These are phyloP conservation scores for Heliconius erato DNA, from an alignment of 2,888 invertebrate genomes.

Conservation along the genomic window DNA sequence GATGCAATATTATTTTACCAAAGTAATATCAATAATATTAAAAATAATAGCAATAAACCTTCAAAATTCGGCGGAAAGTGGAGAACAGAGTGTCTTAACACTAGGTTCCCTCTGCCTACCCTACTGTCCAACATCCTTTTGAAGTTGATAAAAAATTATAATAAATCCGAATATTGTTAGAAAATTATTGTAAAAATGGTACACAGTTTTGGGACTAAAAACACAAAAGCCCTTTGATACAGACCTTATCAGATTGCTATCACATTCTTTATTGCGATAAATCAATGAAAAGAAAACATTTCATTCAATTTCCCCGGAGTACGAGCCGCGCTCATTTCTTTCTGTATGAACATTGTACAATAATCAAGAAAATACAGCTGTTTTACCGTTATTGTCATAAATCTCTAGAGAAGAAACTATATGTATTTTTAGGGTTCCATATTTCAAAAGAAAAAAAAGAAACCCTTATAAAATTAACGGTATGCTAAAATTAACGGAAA, in stretches of 20 bases:
- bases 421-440: background rate
- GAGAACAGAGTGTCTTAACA: too few species aligned
- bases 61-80: too few species aligned
- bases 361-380: conserved; percentile 18
- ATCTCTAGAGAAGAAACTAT: conserved; percentile 6
- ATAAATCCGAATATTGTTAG: background rate
- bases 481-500: too few species aligned
- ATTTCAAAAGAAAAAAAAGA: too few species aligned
- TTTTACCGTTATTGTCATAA: conserved; percentile 5
- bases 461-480: too few species aligned
- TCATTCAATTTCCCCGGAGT: conserved; percentile 36
- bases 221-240: conserved; percentile 10
- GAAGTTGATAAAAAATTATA: background rate
- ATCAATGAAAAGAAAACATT: conserved; percentile 29
- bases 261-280: conserved; percentile 23
- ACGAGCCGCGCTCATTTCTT: conserved; percentile 9
- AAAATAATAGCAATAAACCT: too few species aligned
- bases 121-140: too few species aligned
- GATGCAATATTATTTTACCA: too few species aligned
- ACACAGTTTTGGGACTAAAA: background rate
- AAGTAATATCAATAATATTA: too few species aligned
- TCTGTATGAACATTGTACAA: conserved; percentile 1
- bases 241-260: conserved; percentile 6
- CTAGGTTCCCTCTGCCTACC: too few species aligned
- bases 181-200: background rate